These are phyloP conservation scores for Platyscapa corneri DNA, from an alignment of 1,140 invertebrate species.

Conservation along the genomic window DNA sequence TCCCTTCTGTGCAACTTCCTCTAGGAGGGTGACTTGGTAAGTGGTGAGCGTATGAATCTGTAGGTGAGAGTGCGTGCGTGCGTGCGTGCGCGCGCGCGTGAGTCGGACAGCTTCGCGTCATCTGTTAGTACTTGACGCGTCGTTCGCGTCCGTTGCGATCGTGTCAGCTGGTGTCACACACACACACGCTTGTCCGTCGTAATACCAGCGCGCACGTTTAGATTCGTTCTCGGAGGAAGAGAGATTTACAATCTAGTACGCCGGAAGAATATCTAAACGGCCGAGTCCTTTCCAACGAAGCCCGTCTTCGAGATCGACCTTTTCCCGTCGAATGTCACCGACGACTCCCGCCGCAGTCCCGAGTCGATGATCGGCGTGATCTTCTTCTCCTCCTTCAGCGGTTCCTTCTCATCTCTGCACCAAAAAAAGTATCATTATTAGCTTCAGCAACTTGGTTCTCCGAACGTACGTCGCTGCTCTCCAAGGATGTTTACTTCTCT, in stretches of 20 bases:
- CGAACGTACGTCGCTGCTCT: too few species aligned
- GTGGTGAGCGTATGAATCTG: not conserved
- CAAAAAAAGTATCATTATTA: not conserved
- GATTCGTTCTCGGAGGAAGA: constrained; percentile 47
- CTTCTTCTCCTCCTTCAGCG: constrained; percentile 79
- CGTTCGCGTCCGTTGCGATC: not conserved
- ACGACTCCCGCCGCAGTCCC: constrained; percentile 82
- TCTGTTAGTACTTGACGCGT: not conserved
- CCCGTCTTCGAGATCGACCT: constrained; percentile 86
- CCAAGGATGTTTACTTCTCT: not conserved
- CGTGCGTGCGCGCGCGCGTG: not conserved
- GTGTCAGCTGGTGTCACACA: not conserved
- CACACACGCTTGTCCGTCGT: not conserved
- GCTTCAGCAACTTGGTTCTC: not conserved
- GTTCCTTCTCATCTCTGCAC: constrained; percentile 86
- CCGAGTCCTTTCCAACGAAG: constrained; percentile 89
- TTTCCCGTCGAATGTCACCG: constrained; percentile 86
- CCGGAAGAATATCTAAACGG: constrained; percentile 81
- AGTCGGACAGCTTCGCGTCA: not conserved
- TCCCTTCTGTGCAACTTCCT: not conserved
- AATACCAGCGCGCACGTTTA: not conserved
- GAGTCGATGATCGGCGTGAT: constrained; percentile 78
- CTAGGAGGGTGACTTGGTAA: not conserved
- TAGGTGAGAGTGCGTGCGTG: not conserved
- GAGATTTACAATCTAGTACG: constrained; percentile 75